Base-by-base conservation (phyloP, 2,888 invertebrate species). In the Chloroclysta siterata region DNA sequence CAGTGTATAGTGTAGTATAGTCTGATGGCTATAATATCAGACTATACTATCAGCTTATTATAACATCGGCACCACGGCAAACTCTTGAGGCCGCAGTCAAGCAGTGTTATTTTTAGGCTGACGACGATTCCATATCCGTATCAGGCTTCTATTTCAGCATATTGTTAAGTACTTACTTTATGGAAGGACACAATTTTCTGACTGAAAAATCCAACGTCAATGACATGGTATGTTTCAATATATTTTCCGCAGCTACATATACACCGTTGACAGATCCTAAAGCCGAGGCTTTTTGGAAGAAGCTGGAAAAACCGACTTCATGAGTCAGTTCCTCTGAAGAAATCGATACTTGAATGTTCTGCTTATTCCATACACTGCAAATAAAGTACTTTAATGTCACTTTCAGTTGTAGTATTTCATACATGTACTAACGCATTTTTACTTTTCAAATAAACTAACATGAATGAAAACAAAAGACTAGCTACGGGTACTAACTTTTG, bases 291-390 rank as follows among this genome's bases (percentile, higher is more conserved):
- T 59, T 54, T 14, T 59, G 44, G 11, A 71, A 50, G 14, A 71
- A 36, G n/a, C 58, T 55, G 6, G 22, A 8, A 1, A 63, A 14
- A 5, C 41, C 11, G 4, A 55, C 58, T 44, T 66, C 60, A 41
- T 50, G 60, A 10, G 29, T 65, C n/a, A 74, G 22, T 14, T 65
- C 44, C n/a, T 51, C 58, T 6, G 68, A 60, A 6, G 62, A 64
- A 10, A 71, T 47, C 10, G 60, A 65, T 1, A 72, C 63, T 52
- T 73, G 54, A 0, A 71, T 68, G 5, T 72, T 71, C 5, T 44
- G 46, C n/a, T 65, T 65, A 55, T 68, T 57, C 72, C 79, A 74
- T 5, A 46, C 54, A 4, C 79, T 79, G 51, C 15, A 69, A 72
- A 58, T 1, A 7, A 15, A 44, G 8, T 8, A 39, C n/a, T n/a